phyloP scores from a whole-genome alignment of 2,888 invertebrate genomes.

The Hyposoter didymator region DNA sequence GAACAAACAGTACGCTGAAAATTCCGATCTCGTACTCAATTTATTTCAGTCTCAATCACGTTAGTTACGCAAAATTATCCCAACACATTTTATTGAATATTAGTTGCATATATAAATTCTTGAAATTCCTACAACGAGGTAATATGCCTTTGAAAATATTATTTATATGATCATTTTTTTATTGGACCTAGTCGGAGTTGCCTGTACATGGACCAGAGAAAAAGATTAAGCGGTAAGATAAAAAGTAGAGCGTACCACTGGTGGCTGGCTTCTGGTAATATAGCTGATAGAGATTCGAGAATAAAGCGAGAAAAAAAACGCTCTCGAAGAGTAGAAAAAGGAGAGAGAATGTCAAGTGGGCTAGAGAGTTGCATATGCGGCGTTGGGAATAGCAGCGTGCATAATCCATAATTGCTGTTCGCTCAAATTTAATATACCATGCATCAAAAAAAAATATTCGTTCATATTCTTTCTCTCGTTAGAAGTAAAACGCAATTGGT shows the following conservation, averaged over 20 bases:
- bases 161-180: background rate
- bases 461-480: background rate
- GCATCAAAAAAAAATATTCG: background rate
- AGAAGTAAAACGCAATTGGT: no score
- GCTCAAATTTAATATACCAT: conserved; percentile 23
- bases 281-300: conserved; percentile 57
- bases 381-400: conserved; percentile 43
- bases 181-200: background rate
- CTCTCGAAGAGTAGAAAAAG: background rate
- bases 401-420: conserved; percentile 46
- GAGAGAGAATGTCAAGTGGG: conserved; percentile 1
- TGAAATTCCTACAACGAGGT: background rate
- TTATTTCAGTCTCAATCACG: background rate
- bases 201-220: conserved; percentile 23
- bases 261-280: conserved; percentile 56
- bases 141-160: background rate
- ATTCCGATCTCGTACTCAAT: background rate
- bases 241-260: conserved; percentile 27
- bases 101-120: background rate
- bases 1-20: background rate
- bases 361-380: conserved; percentile 24
- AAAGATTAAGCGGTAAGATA: conserved; percentile 41
- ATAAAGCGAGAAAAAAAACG: conserved; percentile 12
- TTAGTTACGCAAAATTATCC: background rate
- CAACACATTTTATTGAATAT: background rate